phyloP scores from a whole-genome alignment of 2,797 vertebrate genomes.

The Pangasius krempfi region DNA sequence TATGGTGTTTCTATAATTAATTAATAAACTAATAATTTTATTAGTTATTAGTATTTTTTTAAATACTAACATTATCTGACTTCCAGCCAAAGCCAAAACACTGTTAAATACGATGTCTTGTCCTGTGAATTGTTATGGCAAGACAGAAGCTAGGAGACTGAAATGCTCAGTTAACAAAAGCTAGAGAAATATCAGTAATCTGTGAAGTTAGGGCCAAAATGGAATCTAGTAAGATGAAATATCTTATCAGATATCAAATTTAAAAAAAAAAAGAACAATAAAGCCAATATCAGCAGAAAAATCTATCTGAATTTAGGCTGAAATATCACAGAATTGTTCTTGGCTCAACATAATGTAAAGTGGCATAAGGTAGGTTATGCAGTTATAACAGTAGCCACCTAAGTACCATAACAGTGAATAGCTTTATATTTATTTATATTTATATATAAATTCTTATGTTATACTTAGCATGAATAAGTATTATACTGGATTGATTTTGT shows the following conservation, averaged over 20 bases:
- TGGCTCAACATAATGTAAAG: neutral
- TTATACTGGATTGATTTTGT: neutral
- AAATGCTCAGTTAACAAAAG: no score
- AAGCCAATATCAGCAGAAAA: neutral
- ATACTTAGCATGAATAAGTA: neutral
- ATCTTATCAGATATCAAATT: neutral
- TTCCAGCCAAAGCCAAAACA: no score
- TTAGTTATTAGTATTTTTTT: no score
- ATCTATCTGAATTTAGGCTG: neutral
- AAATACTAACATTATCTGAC: no score
- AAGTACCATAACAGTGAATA: neutral
- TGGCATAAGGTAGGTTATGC: neutral
- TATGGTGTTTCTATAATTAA: no score
- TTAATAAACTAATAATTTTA: no score
- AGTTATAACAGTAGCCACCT: neutral
- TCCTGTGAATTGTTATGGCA: neutral
- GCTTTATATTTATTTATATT: neutral
- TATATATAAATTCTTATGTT: neutral
- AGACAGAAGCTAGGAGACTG: neutral
- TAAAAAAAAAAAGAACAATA: neutral
- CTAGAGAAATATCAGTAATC: no score
- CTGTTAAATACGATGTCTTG: neutral
- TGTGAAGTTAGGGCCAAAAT: neutral
- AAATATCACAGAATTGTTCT: neutral
- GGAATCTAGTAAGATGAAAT: neutral